These are phyloP conservation scores for Chionomys nivalis DNA, from an alignment of 2,113 vertebrate species.

Conservation along the genomic window DNA sequence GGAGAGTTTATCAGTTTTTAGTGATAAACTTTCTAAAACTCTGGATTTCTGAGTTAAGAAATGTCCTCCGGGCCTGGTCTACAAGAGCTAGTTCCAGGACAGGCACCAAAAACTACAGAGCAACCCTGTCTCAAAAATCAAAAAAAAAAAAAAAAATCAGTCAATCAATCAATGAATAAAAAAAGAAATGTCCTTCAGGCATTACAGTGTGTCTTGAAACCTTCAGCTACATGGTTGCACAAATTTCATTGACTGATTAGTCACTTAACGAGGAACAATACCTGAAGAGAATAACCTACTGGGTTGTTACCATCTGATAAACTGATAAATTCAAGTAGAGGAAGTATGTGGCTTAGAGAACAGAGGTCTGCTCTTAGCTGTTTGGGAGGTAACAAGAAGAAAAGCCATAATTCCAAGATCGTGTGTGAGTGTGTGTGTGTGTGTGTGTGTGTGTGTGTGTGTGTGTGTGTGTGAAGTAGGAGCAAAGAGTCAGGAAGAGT, in stretches of 20 bases:
- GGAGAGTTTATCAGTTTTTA: slow-evolving; percentile 20
- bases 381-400: not conserved
- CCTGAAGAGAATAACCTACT: not conserved
- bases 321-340: not conserved
- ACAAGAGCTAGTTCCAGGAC: too few relatives aligned
- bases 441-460: not conserved
- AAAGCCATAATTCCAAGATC: not conserved
- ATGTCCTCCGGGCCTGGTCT: not conserved
- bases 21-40: not conserved
- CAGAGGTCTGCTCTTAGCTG: not conserved
- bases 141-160: too few relatives aligned
- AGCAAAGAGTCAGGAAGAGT: not conserved
- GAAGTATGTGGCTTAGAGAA: not conserved
- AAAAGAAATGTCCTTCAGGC: not conserved
- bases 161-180: too few relatives aligned
- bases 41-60: slow-evolving; percentile 36
- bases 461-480: fast-evolving
- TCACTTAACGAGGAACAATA: not conserved
- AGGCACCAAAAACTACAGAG: too few relatives aligned
- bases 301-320: not conserved
- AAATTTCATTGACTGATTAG: slow-evolving; percentile 31
- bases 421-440: not conserved
- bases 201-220: not conserved
- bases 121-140: too few relatives aligned
- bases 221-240: not conserved